Conservation (phyloP, 1,140 invertebrate species). For the Hyles euphorbiae region DNA sequence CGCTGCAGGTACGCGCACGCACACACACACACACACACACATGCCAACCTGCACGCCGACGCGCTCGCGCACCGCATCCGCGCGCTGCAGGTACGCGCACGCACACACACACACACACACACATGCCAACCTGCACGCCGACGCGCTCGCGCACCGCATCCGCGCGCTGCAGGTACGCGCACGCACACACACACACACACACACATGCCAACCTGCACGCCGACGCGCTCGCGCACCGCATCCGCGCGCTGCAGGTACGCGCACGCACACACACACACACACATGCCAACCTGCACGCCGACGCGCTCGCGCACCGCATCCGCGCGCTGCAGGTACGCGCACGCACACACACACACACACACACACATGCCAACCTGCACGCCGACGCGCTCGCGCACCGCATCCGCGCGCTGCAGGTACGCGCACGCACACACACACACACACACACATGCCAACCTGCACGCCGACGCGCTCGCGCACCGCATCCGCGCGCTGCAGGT, state of each 20-base stretch:
- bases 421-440: too few species aligned
- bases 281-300: too few species aligned
- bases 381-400: slow-evolving; percentile 91
- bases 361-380: too few species aligned
- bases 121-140: too few species aligned
- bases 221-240: slow-evolving; percentile 91
- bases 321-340: slow-evolving; percentile 76
- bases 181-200: too few species aligned
- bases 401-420: slow-evolving; percentile 80
- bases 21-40: neutral
- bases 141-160: slow-evolving; percentile 91
- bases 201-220: too few species aligned
- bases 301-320: slow-evolving; percentile 91
- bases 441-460: too few species aligned
- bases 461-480: slow-evolving; percentile 90
- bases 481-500: slow-evolving; percentile 83
- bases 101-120: neutral
- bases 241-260: slow-evolving; percentile 79
- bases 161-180: slow-evolving; percentile 76
- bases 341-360: too few species aligned
- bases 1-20: slow-evolving; percentile 64
- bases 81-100: slow-evolving; percentile 72
- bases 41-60: too few species aligned
- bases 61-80: slow-evolving; percentile 91
- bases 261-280: too few species aligned